Conservation (phyloP, 2,113 vertebrate species). For the Cyprichromis sp. region DNA sequence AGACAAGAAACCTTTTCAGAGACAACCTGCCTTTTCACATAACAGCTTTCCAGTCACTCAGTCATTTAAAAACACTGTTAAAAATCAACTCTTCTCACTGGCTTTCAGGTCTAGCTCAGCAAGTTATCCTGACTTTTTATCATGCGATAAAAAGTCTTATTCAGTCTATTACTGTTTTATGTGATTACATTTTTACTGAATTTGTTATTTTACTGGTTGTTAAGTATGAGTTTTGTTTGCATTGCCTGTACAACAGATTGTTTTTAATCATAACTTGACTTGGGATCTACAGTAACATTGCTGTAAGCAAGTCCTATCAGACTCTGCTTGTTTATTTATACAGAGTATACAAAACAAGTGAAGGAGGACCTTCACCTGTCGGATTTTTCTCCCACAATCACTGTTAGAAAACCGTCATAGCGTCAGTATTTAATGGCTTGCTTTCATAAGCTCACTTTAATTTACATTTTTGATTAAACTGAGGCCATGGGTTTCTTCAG, state of each 20-base stretch:
- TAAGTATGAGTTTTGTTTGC: not conserved
- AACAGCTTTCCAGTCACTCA: not conserved
- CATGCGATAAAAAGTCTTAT: not conserved
- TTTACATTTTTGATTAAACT: not conserved
- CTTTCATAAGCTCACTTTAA: not conserved
- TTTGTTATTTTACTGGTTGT: not conserved
- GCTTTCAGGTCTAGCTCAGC: not conserved
- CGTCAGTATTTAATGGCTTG: accelerated
- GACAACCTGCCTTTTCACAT: not conserved
- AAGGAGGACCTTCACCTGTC: accelerated
- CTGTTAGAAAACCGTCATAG: accelerated
- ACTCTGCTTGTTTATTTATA: not conserved
- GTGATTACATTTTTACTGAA: not conserved
- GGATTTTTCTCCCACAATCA: not conserved
- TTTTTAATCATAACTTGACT: not conserved
- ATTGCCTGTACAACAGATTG: not conserved
- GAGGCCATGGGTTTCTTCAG: not conserved
- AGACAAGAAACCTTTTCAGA: not conserved
- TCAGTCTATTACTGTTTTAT: not conserved
- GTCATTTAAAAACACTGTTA: accelerated
- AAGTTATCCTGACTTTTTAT: not conserved
- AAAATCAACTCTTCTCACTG: not conserved
- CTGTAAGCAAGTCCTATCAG: not conserved
- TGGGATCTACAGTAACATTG: not conserved
- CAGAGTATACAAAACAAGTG: not conserved